Conservation (phyloP, 2,113 vertebrate species). For the Calypte anna region DNA sequence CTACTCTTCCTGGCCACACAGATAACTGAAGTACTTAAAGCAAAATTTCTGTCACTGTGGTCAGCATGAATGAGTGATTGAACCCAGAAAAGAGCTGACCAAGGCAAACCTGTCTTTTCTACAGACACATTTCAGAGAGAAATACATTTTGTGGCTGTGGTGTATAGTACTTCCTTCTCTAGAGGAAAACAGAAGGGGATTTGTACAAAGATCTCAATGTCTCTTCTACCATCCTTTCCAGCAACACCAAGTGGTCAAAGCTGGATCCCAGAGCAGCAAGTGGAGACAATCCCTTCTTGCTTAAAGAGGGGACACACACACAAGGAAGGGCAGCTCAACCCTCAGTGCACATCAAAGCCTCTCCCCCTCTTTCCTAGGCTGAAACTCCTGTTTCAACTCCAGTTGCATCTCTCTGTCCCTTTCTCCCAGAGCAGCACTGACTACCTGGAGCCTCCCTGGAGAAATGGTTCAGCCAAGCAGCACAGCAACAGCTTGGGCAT, state of each 20-base stretch:
- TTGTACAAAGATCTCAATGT: neutral
- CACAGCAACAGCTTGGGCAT: neutral
- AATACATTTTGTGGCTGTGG: neutral
- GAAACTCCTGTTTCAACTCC: neutral
- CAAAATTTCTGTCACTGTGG: neutral
- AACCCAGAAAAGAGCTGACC: slow-evolving; percentile 25
- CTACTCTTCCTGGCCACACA: slow-evolving; percentile 37
- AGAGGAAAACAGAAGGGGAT: neutral
- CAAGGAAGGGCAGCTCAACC: neutral
- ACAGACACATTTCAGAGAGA: neutral
- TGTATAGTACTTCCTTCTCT: neutral
- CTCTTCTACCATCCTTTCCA: neutral
- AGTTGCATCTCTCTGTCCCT: neutral
- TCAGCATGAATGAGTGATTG: slow-evolving; percentile 4
- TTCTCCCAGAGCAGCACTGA: neutral
- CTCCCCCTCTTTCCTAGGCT: neutral
- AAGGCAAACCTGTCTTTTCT: neutral
- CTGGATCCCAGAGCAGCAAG: neutral
- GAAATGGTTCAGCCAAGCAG: neutral
- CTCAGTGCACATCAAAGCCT: fast-evolving
- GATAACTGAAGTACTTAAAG: neutral
- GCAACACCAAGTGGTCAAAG: neutral
- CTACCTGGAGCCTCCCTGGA: neutral
- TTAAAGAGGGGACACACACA: fast-evolving
- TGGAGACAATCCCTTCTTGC: neutral